Evolutionary conservation across 1,140 invertebrate species (phyloP), one percentile per base, ranked within the genome.

Genomic region (Trichoplusia ni): DNA sequence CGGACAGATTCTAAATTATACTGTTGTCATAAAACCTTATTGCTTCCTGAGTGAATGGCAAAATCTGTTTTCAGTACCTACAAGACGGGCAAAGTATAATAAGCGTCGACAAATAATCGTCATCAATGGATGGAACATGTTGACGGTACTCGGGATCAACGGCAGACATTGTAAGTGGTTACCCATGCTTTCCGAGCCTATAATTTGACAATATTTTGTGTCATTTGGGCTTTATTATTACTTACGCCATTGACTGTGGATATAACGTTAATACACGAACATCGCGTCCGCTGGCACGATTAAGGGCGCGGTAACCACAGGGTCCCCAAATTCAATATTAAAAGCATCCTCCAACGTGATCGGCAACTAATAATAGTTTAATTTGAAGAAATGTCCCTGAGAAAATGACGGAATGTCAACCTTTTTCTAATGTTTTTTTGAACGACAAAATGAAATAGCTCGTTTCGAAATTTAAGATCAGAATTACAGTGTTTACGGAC

Each of bases 191-290:
- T 86, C 85, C 86, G 80, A 88, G 78, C 79, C 84, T 89, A 90
- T 90, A 90, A 90, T 90, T 90, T 90, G 88, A 90, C 88, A 90
- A 90, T 90, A 90, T 89, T 90, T 89, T 90, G 88, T 90, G 86
- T 90, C 87, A 90, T 89, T 90, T 89, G 81, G 84, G 76, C 80
- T 84, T 90, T 89, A 86, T 87, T 88, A 89, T 90, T 90, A 88
- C 84, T 85, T 87, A 86, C 75, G 82, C 69, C 79, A 88, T 90
- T 86, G 77, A 81, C 73, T 78, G 82, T 86, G 81, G 86, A 86
- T 86, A 84, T 84, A 83, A 84, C 71, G 82, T 84, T 90, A 88
- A 90, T 87, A 86, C 76, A 75, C 71, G 79, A 79, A 79, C 77
- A 71, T 69, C 66, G 78, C 73, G 72, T 76, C 81, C 79, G 75